Evolutionary conservation across 2,797 vertebrate genomes (phyloP).

Genomic region (Xerus rutilus): DNA sequence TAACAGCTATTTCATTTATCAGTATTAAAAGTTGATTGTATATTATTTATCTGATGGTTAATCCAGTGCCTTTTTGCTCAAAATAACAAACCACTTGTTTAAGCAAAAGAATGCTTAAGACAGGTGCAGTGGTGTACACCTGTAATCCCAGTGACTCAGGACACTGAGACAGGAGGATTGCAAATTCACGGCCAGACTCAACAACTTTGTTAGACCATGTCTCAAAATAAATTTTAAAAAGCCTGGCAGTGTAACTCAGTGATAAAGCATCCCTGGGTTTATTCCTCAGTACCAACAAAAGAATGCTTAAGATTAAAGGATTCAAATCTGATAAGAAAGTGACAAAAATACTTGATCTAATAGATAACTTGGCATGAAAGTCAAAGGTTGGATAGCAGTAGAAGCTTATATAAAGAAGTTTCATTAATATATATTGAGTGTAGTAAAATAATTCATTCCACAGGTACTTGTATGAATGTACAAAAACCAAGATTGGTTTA

Average conservation of each 20-base stretch:
- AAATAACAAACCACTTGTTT: not conserved
- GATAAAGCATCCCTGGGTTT: too few relatives aligned
- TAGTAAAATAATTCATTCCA: not conserved
- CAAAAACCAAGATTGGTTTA: slow-evolving; percentile 28
- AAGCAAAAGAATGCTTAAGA: slow-evolving; percentile 12
- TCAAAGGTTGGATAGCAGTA: not conserved
- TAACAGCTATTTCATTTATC: not conserved
- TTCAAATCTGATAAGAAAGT: not conserved
- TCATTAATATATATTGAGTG: slow-evolving; percentile 47
- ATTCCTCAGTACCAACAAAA: not conserved
- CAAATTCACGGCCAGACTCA: too few relatives aligned
- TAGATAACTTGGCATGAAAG: not conserved
- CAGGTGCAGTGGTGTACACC: too few relatives aligned
- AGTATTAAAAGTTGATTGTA: not conserved
- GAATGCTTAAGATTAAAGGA: not conserved
- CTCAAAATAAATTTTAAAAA: too few relatives aligned
- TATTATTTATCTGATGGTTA: not conserved
- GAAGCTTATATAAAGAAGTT: not conserved
- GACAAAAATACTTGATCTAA: not conserved
- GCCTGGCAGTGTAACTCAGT: too few relatives aligned
- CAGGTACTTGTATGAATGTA: not conserved
- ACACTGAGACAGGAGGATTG: too few relatives aligned
- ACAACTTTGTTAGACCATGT: too few relatives aligned
- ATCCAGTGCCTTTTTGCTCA: not conserved
- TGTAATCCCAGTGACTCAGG: too few relatives aligned